These are phyloP conservation scores for Sitta europaea DNA, from an alignment of 2,113 vertebrate genomes.

Conservation along the genomic window DNA sequence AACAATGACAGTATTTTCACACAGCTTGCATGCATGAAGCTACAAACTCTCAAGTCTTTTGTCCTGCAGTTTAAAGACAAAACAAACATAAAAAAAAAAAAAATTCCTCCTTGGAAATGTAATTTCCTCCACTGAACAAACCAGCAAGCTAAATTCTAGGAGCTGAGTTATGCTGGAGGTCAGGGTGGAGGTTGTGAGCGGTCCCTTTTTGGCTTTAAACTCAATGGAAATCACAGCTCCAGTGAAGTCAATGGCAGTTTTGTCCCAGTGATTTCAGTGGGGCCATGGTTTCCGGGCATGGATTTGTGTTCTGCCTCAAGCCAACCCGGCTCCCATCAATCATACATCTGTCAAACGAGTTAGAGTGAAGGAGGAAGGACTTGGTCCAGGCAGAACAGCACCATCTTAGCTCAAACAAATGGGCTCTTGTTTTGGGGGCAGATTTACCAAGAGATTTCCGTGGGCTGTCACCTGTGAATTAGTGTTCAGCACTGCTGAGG, in stretches of 20 bases:
- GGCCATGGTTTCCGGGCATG: slow-evolving; percentile 33
- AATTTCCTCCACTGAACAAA: slow-evolving; percentile 8
- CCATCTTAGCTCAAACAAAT: slow-evolving; percentile 24
- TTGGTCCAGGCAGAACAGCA: slow-evolving; percentile 33
- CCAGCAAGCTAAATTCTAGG: neutral
- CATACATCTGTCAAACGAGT: slow-evolving; percentile 48
- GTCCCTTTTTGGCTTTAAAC: slow-evolving; percentile 13
- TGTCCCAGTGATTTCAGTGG: slow-evolving; percentile 43
- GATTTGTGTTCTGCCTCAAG: slow-evolving; percentile 50
- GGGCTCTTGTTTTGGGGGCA: slow-evolving; percentile 21
- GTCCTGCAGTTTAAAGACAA: neutral
- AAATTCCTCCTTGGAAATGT: neutral
- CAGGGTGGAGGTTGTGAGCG: neutral
- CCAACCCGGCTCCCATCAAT: slow-evolving; percentile 35
- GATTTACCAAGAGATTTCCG: neutral
- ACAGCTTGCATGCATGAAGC: neutral
- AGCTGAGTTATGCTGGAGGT: slow-evolving; percentile 35
- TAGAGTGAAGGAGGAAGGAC: slow-evolving; percentile 19
- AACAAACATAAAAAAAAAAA: slow-evolving; percentile 19
- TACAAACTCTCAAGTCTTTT: neutral
- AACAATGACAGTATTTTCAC: neutral
- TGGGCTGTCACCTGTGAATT: slow-evolving; percentile 49
- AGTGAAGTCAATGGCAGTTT: slow-evolving; percentile 35
- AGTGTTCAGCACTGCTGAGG: neutral
- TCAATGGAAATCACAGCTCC: slow-evolving; percentile 17